Evolutionary conservation across 2,113 vertebrate genomes (phyloP).

Genomic region (Grallaria varia): DNA sequence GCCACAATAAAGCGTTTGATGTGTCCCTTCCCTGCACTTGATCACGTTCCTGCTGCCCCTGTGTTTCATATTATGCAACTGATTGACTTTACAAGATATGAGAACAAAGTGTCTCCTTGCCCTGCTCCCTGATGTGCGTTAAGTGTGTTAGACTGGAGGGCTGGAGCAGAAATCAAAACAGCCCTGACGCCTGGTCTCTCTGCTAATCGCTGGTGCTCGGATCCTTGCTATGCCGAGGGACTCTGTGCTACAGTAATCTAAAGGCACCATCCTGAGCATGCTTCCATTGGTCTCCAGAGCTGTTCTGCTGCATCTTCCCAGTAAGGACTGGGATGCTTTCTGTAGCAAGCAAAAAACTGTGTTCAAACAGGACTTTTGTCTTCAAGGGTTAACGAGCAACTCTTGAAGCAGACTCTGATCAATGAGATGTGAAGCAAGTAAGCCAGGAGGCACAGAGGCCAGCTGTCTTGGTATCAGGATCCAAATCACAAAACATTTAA

Average conservation of each 20-base stretch:
- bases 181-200: background rate
- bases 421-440: background rate
- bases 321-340: background rate
- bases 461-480: background rate
- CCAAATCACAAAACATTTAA: background rate
- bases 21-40: conserved; percentile 5
- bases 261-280: background rate
- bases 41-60: conserved; percentile 32
- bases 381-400: background rate
- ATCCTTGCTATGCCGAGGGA: background rate
- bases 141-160: conserved; percentile 2
- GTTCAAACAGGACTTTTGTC: background rate
- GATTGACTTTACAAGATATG: conserved; percentile 42
- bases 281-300: background rate
- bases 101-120: conserved; percentile 50
- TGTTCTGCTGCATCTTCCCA: background rate
- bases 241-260: background rate
- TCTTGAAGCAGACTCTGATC: background rate
- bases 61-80: conserved; percentile 33
- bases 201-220: background rate
- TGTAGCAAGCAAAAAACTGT: background rate
- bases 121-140: conserved; percentile 17
- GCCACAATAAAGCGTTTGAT: background rate
- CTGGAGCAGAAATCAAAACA: conserved; percentile 26
- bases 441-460: background rate